Conservation (phyloP, 2,888 invertebrate genomes). For the Troilus luridus region DNA sequence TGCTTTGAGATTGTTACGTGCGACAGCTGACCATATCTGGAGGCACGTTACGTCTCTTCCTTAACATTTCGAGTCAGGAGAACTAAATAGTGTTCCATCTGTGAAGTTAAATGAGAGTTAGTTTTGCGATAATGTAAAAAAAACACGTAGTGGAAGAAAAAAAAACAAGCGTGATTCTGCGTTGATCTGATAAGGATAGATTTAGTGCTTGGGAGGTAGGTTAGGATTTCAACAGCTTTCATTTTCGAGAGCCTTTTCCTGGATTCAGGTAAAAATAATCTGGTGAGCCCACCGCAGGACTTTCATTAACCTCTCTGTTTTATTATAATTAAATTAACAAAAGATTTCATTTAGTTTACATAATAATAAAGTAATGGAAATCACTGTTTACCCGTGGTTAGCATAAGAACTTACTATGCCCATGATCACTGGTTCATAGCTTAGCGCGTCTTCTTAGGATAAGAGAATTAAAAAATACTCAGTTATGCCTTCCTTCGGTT, state of each 20-base stretch:
- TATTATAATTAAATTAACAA: no score
- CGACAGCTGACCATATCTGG: neutral
- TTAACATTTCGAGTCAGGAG: neutral
- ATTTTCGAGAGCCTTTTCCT: neutral
- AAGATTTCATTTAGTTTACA: no score
- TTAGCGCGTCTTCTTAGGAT: no score
- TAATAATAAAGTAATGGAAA: no score
- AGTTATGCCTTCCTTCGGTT: no score
- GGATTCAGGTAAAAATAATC: neutral
- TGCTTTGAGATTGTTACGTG: neutral
- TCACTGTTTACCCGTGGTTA: no score
- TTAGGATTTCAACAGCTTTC: neutral
- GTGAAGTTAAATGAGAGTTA: neutral
- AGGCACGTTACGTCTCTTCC: neutral
- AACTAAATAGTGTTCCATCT: neutral
- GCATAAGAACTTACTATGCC: no score
- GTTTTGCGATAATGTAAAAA: neutral
- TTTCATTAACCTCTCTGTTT: no score
- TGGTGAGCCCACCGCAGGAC: no score
- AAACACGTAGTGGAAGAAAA: neutral
- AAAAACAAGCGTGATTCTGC: neutral
- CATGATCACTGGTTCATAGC: no score
- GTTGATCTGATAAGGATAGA: neutral
- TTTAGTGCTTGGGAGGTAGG: neutral
- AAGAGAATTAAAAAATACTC: no score